Base-by-base conservation (phyloP, 2,797 vertebrate species). In the Chelidonichthys spinosus region DNA sequence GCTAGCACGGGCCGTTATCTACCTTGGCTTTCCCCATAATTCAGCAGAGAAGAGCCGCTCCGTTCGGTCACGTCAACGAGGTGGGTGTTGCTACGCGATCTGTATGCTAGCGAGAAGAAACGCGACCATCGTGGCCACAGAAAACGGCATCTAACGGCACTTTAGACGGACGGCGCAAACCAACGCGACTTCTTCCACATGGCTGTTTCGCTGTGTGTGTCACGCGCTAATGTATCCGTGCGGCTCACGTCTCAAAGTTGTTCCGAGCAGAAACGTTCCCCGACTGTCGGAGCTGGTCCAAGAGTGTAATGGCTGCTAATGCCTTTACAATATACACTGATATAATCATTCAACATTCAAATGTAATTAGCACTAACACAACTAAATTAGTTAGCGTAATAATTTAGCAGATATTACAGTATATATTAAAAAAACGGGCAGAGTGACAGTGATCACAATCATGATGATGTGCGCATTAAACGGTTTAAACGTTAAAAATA, bases 11-110 rank as follows among this genome's bases (percentile, higher is more conserved):
- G 61, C 47, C 61, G 6, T 3, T 1, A 25, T 92, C 86, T 86
- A 95, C 95, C 94, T 94, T 95, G 35, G 87, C 81, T 81, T 93
- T 95, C 4, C 92, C 91, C 95, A 95, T 95, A n/a, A 14, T 88
- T 84, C 39, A 56, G n/a, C 32, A 18, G 11, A n/a, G 25, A 2
- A 7, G 8, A n/a, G 11, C 3, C 0, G 3, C 0, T 32, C 0
- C 15, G 3, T 35, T 11, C 0, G 11, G 1, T 47, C 3, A 59
- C 52, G 35, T 10, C 11, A 8, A 4, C 7, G 4, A 33, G 6
- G 39, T 4, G 2, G 50, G 0, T 6, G 3, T 35, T 2, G 1
- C 32, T 25, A 54, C 7, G 14, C 4, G 72, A 7, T 42, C 6
- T 4, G 32, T 13, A 18, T 6, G 0, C 4, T 17, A 25, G 0